Evolutionary conservation across 1,140 invertebrate species (phyloP), one percentile per base, ranked within the genome.

Genomic region (Aporrectodea caliginosa): DNA sequence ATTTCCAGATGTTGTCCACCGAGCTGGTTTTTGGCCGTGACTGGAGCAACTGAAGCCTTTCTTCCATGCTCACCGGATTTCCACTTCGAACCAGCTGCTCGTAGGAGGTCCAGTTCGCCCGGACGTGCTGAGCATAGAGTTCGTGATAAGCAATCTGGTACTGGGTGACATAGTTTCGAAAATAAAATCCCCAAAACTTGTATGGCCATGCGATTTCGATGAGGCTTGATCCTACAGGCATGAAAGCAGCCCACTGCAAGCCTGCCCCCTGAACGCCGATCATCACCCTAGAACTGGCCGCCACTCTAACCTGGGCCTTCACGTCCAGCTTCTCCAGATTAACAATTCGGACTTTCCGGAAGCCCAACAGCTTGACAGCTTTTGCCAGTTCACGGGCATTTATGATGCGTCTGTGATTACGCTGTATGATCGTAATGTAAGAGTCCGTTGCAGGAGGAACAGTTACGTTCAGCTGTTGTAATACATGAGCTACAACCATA

Each of bases 131-230:
- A 1, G 75, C 75, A 29, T 35, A 29, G 31, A 76, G 27, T 76
- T 76, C 29, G 16, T 58, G 43, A 43, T 76, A 35, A 29, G 1
- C 16, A 1, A 76, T 76, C 22, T 43, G 27, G 31, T 76, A 76
- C 34, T 35, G 75, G 2, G 27, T 34, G 22, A 79, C 71, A 32
- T 73, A 79, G 16, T 35, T 30, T 16, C 34, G 16, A 30, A 79
- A 79, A 35, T 79, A 79, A 27, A 79, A 79, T 12, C 78, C 71
- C 78, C 78, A 79, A 35, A 75, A 70, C 29, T 79, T 79, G n/a
- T 79, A 31, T 34, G 78, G 78, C 78, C 78, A 79, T 34, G 78
- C 74, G 22, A 79, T 75, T 58, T 79, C 78, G 58, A 79, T 58
- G 35, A 79, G 73, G 29, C 31, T 68, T 1, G 78, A 75, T 1